These are phyloP conservation scores for Delphinapterus leucas DNA, from an alignment of 2,113 vertebrate genomes.

Conservation along the genomic window DNA sequence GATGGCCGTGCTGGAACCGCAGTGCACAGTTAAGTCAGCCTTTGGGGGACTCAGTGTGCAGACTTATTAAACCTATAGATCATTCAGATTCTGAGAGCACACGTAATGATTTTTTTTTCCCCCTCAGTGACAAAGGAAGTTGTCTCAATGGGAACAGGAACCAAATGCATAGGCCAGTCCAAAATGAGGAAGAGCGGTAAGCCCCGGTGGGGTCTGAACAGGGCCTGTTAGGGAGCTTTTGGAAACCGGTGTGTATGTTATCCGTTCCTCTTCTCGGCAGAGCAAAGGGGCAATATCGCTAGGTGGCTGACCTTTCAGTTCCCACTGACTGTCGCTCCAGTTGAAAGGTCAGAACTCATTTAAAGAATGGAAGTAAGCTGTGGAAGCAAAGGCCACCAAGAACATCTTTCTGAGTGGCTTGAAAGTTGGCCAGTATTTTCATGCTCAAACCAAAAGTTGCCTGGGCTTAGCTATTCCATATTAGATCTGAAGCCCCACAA, in stretches of 20 bases:
- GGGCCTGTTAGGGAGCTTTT: background rate
- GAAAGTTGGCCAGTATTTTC: background rate
- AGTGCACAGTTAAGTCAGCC: background rate
- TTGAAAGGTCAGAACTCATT: background rate
- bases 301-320: background rate
- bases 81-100: background rate
- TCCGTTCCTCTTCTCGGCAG: background rate
- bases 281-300: background rate
- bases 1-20: fast-evolving
- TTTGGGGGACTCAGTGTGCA: background rate
- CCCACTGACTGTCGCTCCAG: background rate
- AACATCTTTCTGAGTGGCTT: background rate
- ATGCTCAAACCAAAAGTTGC: background rate
- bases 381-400: background rate
- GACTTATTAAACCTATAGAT: background rate
- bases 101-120: constrained; percentile 39
- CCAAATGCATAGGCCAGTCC: constrained; percentile 93
- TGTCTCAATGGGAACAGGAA: constrained; percentile 95
- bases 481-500: background rate
- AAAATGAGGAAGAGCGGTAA: constrained; percentile 91
- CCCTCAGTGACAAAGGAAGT: constrained; percentile 87
- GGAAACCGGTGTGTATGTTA: background rate
- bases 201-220: background rate
- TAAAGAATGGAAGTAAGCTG: background rate
- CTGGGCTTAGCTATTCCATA: background rate